Evolutionary conservation across 1,140 invertebrate genomes (phyloP), one percentile per base, ranked within the genome.

Genomic region (Reticulitermes speratus): DNA sequence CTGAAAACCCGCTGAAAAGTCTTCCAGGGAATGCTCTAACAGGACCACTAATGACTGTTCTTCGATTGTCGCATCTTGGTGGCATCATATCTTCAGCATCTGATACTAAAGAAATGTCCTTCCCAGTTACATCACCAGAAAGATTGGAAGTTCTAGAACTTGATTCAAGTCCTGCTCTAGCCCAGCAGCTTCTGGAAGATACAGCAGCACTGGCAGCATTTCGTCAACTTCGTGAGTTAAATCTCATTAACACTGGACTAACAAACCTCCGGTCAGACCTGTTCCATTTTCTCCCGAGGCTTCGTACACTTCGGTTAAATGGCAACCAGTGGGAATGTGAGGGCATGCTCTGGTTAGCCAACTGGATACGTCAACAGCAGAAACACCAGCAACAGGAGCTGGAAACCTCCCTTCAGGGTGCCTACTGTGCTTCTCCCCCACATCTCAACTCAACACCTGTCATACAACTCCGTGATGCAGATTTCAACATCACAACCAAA

Each of bases 121-220:
- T 95, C 90, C 95, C 95, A 3, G 92, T 96, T 85, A 92, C 94
- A 21, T 92, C 94, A 32, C 93, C 95, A 11, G 94, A 95, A 88
- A 92, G 93, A 89, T 91, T 97, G 45, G 92, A 95, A 88, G 93
- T 91, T 86, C 91, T 97, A 45, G 94, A 97, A 89, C 90, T 97
- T 75, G 94, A 95, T 87, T 93, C 93, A 86, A 97, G 96, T 89
- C 94, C 96, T 0, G 92, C 92, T 16, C 91, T 97, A 55, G 94
- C 95, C 2, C 91, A 93, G 81, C 94, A 94, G 89, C 91, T 96
- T 44, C 89, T 97, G 82, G 92, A 92, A 19, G 95, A 96, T 88
- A 94, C 94, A 32, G 94, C 95, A 2, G 93, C 95, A 12, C 90
- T 97, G 82, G 94, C 94, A 38, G 94, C 94, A 14, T 94, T 95